These are phyloP conservation scores for Troides aeacus DNA, from an alignment of 2,888 invertebrate genomes.

Conservation along the genomic window DNA sequence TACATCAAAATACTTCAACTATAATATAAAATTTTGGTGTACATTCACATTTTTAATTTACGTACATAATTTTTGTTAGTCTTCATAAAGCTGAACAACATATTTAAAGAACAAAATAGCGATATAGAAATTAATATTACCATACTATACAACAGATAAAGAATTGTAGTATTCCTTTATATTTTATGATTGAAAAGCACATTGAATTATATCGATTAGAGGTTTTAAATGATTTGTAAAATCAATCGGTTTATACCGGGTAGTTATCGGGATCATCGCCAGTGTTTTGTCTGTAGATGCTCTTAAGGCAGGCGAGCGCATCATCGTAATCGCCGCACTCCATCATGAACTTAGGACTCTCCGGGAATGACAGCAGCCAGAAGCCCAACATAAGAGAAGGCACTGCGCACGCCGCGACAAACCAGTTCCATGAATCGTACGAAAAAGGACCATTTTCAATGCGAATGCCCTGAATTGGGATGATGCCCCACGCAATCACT, in stretches of 20 bases:
- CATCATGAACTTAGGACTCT: slow-evolving; percentile 90
- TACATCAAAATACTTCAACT: background rate
- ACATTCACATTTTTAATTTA: too few relatives aligned
- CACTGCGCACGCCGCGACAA: slow-evolving; percentile 86
- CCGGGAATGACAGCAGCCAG: slow-evolving; percentile 88
- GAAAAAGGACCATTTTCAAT: slow-evolving; percentile 80
- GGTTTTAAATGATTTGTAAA: background rate
- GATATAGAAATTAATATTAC: too few relatives aligned
- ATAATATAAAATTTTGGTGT: background rate
- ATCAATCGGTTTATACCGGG: slow-evolving; percentile 75
- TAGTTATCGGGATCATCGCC: slow-evolving; percentile 85
- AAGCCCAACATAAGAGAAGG: slow-evolving; percentile 84
- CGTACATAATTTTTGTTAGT: too few relatives aligned
- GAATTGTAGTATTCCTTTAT: too few relatives aligned
- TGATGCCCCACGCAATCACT: slow-evolving; percentile 90
- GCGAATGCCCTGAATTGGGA: slow-evolving; percentile 83
- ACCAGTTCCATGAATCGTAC: slow-evolving; percentile 90
- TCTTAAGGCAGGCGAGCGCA: slow-evolving; percentile 84
- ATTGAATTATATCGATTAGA: too few relatives aligned
- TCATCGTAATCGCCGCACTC: slow-evolving; percentile 89
- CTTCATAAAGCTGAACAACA: too few relatives aligned
- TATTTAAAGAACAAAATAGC: too few relatives aligned
- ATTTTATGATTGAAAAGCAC: too few relatives aligned
- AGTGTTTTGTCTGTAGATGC: slow-evolving; percentile 86
- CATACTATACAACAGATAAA: too few relatives aligned